phyloP scores from a whole-genome alignment of 2,113 vertebrate species.

The Myodes glareolus region DNA sequence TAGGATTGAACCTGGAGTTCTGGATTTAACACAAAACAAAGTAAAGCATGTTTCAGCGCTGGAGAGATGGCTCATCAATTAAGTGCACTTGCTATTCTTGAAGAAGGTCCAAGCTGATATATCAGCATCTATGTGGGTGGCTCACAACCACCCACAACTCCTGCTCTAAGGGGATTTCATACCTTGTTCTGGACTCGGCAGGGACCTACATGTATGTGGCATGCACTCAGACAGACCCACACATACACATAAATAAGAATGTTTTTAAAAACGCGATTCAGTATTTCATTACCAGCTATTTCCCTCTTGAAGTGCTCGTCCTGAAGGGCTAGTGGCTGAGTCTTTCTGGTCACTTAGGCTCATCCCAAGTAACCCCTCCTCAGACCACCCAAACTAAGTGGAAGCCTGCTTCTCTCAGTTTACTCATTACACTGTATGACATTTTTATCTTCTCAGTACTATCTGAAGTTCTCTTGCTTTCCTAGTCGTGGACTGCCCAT shows the following conservation, averaged over 20 bases:
- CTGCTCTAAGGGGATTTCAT: neutral
- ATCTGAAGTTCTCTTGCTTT: neutral
- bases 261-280: neutral
- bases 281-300: neutral
- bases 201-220: neutral
- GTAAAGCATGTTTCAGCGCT: neutral
- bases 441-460: neutral
- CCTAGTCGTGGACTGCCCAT: neutral
- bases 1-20: neutral
- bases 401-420: neutral
- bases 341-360: neutral
- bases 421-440: neutral
- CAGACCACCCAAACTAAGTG: neutral
- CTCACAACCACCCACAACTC: neutral
- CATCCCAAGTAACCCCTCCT: neutral
- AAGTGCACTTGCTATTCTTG: neutral
- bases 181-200: neutral
- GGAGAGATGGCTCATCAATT: neutral
- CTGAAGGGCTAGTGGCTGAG: neutral
- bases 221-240: neutral
- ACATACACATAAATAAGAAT: neutral
- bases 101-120: neutral
- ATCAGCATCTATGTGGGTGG: neutral
- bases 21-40: neutral
- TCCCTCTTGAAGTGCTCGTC: neutral